Evolutionary conservation across 2,888 invertebrate species (phyloP).

Genomic region (Pachliopta kotzebuea): DNA sequence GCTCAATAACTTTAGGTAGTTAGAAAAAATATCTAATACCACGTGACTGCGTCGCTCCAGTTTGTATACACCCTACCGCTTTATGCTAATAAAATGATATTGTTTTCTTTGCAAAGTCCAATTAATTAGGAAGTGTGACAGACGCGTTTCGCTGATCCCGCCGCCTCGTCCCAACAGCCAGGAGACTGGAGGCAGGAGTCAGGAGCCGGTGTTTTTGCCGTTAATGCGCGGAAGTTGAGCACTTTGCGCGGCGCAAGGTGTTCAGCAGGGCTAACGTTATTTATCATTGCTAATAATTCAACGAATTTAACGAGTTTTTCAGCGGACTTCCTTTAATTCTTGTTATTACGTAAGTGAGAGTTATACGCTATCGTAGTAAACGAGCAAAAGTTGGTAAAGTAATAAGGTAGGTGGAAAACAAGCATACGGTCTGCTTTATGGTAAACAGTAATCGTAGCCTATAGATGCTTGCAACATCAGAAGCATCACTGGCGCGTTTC

Average conservation of each 20-base stretch:
- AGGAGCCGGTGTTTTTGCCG: conserved; percentile 59
- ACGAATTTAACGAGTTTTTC: conserved; percentile 61
- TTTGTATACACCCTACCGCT: conserved; percentile 41
- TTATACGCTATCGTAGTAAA: conserved; percentile 35
- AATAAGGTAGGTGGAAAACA: no score
- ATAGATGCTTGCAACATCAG: no score
- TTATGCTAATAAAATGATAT: conserved; percentile 79
- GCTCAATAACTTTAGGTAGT: no score
- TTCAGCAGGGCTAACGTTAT: conserved; percentile 66
- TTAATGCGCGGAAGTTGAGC: conserved; percentile 70
- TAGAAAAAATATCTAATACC: no score
- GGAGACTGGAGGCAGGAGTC: conserved; percentile 43
- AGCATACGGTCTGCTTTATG: no score
- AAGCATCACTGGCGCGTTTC: no score
- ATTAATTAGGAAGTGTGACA: conserved; percentile 78
- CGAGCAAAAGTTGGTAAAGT: conserved; percentile 3
- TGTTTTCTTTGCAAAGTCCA: conserved; percentile 79
- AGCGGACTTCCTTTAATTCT: conserved; percentile 46
- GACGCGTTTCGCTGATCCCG: conserved; percentile 73
- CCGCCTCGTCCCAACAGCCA: conserved; percentile 43
- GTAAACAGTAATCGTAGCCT: no score
- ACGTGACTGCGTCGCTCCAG: no score
- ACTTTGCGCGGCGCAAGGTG: conserved; percentile 68
- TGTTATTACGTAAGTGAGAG: conserved; percentile 49
- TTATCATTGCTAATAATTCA: conserved; percentile 68